Evolutionary conservation across 2,113 vertebrate genomes (phyloP).

Genomic region (Irena cyanogastra): DNA sequence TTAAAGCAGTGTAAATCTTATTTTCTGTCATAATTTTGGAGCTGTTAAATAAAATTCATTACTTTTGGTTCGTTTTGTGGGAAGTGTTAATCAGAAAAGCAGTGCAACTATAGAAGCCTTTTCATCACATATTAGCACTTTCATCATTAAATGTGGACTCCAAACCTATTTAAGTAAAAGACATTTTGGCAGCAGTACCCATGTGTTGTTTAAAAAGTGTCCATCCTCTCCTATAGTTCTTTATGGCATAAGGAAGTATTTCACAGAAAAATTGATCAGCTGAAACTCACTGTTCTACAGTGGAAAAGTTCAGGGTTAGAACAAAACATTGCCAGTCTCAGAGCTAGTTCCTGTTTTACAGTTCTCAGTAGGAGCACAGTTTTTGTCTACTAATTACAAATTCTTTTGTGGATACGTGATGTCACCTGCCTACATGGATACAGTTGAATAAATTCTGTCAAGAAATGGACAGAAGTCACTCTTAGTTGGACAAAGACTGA

Average conservation of each 20-base stretch:
- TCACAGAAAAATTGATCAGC: neutral
- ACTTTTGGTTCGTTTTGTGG: neutral
- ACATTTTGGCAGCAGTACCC: neutral
- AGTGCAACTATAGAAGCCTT: neutral
- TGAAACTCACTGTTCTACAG: neutral
- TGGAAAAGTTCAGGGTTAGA: neutral
- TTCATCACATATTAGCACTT: neutral
- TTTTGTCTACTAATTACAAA: neutral
- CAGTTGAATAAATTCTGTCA: neutral
- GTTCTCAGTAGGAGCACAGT: neutral
- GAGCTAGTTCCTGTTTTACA: neutral
- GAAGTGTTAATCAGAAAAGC: neutral
- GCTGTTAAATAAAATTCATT: neutral
- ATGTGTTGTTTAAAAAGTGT: neutral
- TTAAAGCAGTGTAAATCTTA: neutral
- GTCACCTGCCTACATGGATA: neutral
- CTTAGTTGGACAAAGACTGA: neutral
- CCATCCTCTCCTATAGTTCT: neutral
- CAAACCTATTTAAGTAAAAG: conserved; percentile 22
- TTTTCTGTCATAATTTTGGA: neutral
- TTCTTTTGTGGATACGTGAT: neutral
- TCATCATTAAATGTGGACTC: neutral
- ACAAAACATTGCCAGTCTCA: neutral
- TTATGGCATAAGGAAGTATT: neutral
- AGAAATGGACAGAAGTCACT: neutral